A percentile compares a stretch with the other conserved stretches of the same genome.
phyloP scores from a whole-genome alignment of 1,140 invertebrate species.

The Cydia splendana region DNA sequence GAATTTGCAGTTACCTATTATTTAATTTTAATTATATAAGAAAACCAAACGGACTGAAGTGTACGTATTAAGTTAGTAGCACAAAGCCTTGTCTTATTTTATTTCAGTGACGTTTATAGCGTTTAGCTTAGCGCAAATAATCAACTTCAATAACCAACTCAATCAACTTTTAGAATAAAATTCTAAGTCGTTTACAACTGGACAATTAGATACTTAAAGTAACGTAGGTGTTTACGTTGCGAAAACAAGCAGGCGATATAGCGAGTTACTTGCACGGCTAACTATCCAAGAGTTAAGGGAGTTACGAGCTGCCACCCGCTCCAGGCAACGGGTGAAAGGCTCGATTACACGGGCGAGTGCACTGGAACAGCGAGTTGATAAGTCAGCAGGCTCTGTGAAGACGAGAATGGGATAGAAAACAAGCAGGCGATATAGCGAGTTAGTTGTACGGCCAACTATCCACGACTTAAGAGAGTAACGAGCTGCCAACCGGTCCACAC shows the following conservation, averaged over 20 bases:
- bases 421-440: constrained; percentile 50
- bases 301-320: constrained; percentile 51
- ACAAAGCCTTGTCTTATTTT: too few relatives aligned
- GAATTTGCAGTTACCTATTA: too few relatives aligned
- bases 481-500: constrained; percentile 44
- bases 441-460: constrained; percentile 60
- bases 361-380: background rate
- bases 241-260: constrained; percentile 49
- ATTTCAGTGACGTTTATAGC: too few relatives aligned
- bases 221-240: background rate
- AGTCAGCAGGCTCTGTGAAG: too few relatives aligned
- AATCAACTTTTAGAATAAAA: too few relatives aligned
- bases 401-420: too few relatives aligned
- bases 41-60: too few relatives aligned
- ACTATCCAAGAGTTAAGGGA: constrained; percentile 54
- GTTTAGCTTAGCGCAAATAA: background rate
- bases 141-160: too few relatives aligned
- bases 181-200: background rate
- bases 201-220: background rate
- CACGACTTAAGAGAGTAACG: constrained; percentile 51
- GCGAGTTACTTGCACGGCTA: constrained; percentile 58
- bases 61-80: too few relatives aligned
- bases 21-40: too few relatives aligned
- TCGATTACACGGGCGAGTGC: background rate
- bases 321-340: constrained; percentile 27